Evolutionary conservation across 2,113 vertebrate genomes (phyloP).

Genomic region (Malurus alboscapulatus): DNA sequence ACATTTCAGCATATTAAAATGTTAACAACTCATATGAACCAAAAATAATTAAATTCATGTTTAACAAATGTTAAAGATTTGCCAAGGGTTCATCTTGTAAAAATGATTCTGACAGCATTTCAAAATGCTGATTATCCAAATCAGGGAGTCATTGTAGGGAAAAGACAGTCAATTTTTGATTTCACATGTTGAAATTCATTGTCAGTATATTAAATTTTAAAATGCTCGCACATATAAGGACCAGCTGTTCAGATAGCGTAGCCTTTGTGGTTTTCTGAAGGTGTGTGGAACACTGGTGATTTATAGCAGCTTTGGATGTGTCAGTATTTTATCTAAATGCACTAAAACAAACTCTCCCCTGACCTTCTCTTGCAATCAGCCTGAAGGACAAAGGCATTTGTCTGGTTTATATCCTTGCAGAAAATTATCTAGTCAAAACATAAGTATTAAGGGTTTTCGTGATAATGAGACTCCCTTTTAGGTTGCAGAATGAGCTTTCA

Average conservation of each 20-base stretch:
- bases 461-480: background rate
- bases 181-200: background rate
- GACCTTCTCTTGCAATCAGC: background rate
- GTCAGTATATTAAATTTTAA: background rate
- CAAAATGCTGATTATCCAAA: background rate
- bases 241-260: background rate
- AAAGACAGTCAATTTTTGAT: background rate
- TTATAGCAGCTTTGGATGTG: background rate
- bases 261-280: background rate
- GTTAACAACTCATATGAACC: background rate
- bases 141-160: background rate
- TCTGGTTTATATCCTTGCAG: background rate
- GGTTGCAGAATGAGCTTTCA: background rate
- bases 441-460: background rate
- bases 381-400: background rate
- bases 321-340: background rate
- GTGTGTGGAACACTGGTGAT: background rate
- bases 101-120: background rate
- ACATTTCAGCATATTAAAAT: background rate
- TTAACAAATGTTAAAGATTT: background rate
- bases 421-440: background rate
- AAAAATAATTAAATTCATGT: background rate
- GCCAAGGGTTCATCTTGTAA: background rate
- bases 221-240: background rate
- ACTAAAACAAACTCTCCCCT: background rate